phyloP scores from a whole-genome alignment of 1,140 invertebrate genomes.

The Frieseomelitta varia region DNA sequence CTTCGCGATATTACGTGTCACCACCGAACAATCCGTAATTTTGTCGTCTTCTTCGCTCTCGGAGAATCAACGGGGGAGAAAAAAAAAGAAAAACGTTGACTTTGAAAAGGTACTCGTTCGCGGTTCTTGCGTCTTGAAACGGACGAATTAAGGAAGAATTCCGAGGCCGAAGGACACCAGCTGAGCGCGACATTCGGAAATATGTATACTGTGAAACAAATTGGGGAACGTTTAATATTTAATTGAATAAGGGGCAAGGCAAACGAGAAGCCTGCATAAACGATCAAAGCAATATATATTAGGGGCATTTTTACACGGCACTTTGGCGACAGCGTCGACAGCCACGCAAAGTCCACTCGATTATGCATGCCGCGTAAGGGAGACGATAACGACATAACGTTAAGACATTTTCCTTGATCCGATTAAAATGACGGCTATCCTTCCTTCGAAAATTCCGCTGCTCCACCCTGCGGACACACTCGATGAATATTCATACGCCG shows the following conservation, averaged over 20 bases:
- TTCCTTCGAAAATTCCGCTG: conserved; percentile 15
- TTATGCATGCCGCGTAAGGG: conserved; percentile 41
- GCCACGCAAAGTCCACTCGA: conserved; percentile 35
- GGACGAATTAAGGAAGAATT: not conserved
- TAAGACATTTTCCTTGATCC: conserved; percentile 52
- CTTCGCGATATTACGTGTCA: not conserved
- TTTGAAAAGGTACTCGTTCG: not conserved
- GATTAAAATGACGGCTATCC: conserved; percentile 51
- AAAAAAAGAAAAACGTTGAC: too few relatives aligned
- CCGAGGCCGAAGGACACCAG: not conserved
- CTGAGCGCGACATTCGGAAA: too few relatives aligned
- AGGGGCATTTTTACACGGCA: not conserved
- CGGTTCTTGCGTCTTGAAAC: not conserved
- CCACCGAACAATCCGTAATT: not conserved
- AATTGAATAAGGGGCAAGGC: not conserved
- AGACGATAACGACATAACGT: conserved; percentile 43
- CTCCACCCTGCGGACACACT: not conserved
- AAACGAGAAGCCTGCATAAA: conserved; percentile 6
- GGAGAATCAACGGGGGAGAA: too few relatives aligned
- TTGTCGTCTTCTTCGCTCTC: not conserved
- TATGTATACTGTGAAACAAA: too few relatives aligned
- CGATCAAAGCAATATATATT: not conserved
- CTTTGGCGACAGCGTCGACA: not conserved
- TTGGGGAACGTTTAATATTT: not conserved
- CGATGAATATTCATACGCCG: conserved; percentile 56